These are phyloP conservation scores for Biston betularia DNA, from an alignment of 2,888 invertebrate genomes.

Conservation along the genomic window DNA sequence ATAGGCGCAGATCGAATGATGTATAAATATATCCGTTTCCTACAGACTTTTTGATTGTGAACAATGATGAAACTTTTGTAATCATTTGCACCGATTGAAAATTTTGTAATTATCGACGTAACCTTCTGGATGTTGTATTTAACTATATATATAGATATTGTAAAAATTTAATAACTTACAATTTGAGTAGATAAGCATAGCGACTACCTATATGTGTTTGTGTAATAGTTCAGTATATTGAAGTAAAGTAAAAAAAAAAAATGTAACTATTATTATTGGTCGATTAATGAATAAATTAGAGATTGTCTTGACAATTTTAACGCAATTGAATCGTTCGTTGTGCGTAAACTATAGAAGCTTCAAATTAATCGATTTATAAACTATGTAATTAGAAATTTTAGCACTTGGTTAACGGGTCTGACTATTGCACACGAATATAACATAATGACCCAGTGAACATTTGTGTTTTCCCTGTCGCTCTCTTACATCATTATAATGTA, in stretches of 20 bases:
- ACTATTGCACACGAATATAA: slow-evolving; percentile 71
- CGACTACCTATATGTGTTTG: slow-evolving; percentile 78
- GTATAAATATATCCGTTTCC: slow-evolving; percentile 68
- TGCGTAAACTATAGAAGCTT: slow-evolving; percentile 80
- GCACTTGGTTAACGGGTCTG: slow-evolving; percentile 75
- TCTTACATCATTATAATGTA: slow-evolving; percentile 54
- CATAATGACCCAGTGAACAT: slow-evolving; percentile 45
- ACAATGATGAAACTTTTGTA: slow-evolving; percentile 71
- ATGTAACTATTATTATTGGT: slow-evolving; percentile 62
- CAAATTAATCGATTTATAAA: slow-evolving; percentile 75
- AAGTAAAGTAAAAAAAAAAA: slow-evolving; percentile 52
- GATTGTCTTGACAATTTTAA: slow-evolving; percentile 67
- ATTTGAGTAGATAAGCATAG: slow-evolving; percentile 80
- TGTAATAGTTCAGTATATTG: slow-evolving; percentile 77
- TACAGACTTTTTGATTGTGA: slow-evolving; percentile 64
- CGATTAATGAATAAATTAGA: slow-evolving; percentile 62
- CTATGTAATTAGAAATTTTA: slow-evolving; percentile 72
- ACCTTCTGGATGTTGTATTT: slow-evolving; percentile 84
- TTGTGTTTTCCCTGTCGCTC: slow-evolving; percentile 73
- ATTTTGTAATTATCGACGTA: slow-evolving; percentile 84
- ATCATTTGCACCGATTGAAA: slow-evolving; percentile 79
- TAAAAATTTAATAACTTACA: slow-evolving; percentile 79
- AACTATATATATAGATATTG: slow-evolving; percentile 81
- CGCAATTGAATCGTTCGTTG: slow-evolving; percentile 70
- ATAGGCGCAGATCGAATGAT: slow-evolving; percentile 73